Percentiles rank a stretch among this genome's conserved stretches.
Conservation (phyloP, 2,113 vertebrate species). For the Vicugna pacos region DNA sequence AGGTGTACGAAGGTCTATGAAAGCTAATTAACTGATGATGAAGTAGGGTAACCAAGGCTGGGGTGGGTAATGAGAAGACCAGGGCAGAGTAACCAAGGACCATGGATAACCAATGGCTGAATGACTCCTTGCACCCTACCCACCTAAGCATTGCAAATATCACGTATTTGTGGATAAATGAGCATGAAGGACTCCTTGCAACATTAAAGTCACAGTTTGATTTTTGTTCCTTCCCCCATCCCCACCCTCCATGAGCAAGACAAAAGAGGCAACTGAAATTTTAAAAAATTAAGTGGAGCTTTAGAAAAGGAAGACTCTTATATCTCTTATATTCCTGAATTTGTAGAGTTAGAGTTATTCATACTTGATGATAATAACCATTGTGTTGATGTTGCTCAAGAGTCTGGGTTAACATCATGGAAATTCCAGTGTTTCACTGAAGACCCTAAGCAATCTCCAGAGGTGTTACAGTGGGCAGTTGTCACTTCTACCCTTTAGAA, state of each 20-base stretch:
- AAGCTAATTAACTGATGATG: neutral
- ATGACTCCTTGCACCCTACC: neutral
- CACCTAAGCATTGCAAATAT: neutral
- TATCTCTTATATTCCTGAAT: neutral
- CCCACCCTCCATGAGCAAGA: neutral
- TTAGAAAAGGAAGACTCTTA: neutral
- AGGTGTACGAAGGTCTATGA: neutral
- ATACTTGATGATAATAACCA: neutral
- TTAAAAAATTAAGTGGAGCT: neutral
- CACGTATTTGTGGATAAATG: neutral
- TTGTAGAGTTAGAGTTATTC: neutral
- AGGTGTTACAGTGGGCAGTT: neutral
- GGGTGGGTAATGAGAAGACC: neutral
- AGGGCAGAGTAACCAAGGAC: neutral
- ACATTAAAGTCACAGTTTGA: neutral
- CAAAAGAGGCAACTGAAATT: neutral
- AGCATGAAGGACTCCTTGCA: neutral
- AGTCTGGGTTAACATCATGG: neutral
- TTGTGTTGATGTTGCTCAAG: neutral
- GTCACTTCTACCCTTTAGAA: neutral
- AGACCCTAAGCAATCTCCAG: neutral
- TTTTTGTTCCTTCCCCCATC: neutral
- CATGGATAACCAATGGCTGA: neutral
- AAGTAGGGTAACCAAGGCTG: neutral
- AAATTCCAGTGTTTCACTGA: neutral